Base-by-base conservation (phyloP, 2,888 invertebrate species). In the Drosophila greeni region DNA sequence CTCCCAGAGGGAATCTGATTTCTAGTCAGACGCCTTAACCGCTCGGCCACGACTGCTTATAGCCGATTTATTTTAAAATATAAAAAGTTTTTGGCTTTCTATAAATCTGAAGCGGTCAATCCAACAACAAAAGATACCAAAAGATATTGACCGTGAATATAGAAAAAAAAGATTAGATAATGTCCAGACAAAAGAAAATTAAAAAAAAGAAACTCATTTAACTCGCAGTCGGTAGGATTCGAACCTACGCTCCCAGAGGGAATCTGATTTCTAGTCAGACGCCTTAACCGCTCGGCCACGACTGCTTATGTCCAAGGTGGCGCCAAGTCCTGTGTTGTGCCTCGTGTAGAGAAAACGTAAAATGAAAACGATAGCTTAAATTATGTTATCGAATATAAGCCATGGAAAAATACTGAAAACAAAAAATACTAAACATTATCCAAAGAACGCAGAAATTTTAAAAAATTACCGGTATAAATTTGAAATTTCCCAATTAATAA, bases 21-120 rank as follows among this genome's bases (percentile, higher is more conserved):
- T 88, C 88, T 88, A 88, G 87, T 88, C 88, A 88, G 88, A 87
- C 88, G 87, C 88, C 88, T 88, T 88, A 88, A 88, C 88, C 88
- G 87, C 88, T 88, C 88, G 88, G 88, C 88, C 88, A 88, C 88
- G 88, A 86, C 88, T 88, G 88, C 88, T 26, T 26, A 9, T 26
- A 7, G 26, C 26, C 26, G 2, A 9, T 7, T 9, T 26, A 26
- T 9, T 7, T 26, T 26, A 26, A 26, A 45, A 29, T 18, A 12
- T 5, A 18, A 29, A 18, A 18, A 11, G 6, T 8, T 18, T 0
- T 2, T 7, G 7, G 14, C 45, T 8, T 16, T 43, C 12, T 29
- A 14, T 29, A 29, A 31, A 29, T 12, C 29, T 20, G 5, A 14
- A 29, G 14, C 7, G 26, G 26, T 18, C 16, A 29, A 29, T 14